Conservation (phyloP, 2,113 vertebrate genomes). For the Ptychochromis oligacanthus region DNA sequence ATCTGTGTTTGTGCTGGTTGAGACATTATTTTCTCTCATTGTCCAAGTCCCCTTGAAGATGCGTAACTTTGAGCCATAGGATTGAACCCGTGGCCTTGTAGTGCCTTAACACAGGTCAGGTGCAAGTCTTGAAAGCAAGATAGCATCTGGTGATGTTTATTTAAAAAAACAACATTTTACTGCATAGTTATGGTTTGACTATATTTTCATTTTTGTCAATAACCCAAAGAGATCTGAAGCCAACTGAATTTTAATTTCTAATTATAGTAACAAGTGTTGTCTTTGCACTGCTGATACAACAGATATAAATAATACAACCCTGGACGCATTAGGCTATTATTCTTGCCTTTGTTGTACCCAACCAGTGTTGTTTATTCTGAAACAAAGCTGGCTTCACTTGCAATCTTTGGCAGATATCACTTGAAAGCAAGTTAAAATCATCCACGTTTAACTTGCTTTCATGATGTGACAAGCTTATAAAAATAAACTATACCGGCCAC, state of each 20-base stretch:
- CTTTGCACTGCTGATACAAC: not conserved
- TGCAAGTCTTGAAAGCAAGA: slow-evolving; percentile 47
- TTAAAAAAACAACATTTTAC: not conserved
- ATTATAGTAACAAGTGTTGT: not conserved
- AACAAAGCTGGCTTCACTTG: accelerated
- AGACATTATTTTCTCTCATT: slow-evolving; percentile 70
- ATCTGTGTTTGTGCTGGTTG: slow-evolving; percentile 74
- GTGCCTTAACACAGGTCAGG: slow-evolving; percentile 49
- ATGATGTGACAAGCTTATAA: not conserved
- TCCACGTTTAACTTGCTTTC: not conserved
- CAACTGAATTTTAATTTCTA: not conserved
- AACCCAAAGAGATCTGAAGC: not conserved
- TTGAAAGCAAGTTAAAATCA: not conserved
- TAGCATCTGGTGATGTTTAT: not conserved
- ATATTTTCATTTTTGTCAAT: not conserved
- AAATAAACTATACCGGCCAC: not conserved
- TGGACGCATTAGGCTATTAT: not conserved
- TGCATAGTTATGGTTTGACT: not conserved
- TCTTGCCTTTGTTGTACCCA: not conserved
- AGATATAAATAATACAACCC: not conserved
- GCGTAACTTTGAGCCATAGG: slow-evolving; percentile 20
- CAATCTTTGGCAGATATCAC: accelerated
- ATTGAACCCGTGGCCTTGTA: slow-evolving; percentile 55
- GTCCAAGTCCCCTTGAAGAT: slow-evolving; percentile 57
- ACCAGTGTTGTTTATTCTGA: not conserved